Base-by-base conservation (phyloP, 2,797 vertebrate species). In the Gymnothorax javanicus region DNA sequence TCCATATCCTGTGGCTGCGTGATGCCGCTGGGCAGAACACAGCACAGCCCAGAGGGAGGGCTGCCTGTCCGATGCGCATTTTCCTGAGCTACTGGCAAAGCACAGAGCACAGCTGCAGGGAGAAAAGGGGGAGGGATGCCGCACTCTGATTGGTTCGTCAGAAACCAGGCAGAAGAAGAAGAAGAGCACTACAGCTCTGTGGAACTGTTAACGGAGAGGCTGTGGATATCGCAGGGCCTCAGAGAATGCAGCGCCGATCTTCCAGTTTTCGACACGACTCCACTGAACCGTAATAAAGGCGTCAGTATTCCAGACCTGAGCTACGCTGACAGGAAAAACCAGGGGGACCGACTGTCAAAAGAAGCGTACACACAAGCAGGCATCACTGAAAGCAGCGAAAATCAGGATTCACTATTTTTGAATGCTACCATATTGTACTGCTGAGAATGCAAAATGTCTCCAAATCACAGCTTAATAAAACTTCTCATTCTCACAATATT, bases 111-210 rank as follows among this genome's bases (percentile, higher is more conserved):
- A 87, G 90, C 92, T 91, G 90, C 91, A 83, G 52, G 54, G 64
- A 8, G 52, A 85, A 52, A 27, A n/a, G 54, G 52, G n/a, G 90
- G 85, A 52, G 88, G 91, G 90, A 90, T 89, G 87, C 92, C 91
- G 91, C 91, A 90, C 92, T 89, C 89, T 90, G 94, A 96, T 96
- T 96, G 96, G 96, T 93, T 92, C 93, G 52, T 91, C 91, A 93
- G 96, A 94, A 96, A 94, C 95, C 83, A 94, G 95, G 96, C 95
- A 96, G 95, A 95, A 96, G 95, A 95, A 95, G 91, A 86, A 9
- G 93, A 91, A 86, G 86, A 92, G 91, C 93, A 89, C 90, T 91
- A 87, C 77, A 58, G 33, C 33, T 43, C 33, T 1, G 33, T 56
- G 7, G 56, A 84, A 43, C 83, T 50, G 83, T 43, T 1, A 43